Evolutionary conservation across 2,113 vertebrate species (phyloP).

Genomic region (Perca schrenkii): DNA sequence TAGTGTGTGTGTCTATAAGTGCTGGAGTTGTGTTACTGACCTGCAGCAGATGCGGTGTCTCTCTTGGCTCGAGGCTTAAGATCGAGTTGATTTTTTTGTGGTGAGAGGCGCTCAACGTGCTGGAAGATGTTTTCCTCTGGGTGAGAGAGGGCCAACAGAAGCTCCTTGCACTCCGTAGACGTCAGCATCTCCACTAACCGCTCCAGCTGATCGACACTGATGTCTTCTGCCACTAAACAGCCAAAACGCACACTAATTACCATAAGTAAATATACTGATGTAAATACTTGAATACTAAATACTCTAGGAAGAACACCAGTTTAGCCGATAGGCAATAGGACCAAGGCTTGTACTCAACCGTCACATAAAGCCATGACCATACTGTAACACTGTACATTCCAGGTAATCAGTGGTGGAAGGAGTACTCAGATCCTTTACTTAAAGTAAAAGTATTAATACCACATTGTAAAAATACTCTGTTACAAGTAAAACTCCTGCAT

Average conservation of each 20-base stretch:
- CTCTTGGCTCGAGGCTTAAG: slow-evolving; percentile 53
- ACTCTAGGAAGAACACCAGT: neutral
- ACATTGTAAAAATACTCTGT: too few relatives aligned
- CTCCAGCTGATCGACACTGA: slow-evolving; percentile 75
- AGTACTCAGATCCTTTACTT: too few relatives aligned
- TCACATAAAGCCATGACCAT: slow-evolving; percentile 5
- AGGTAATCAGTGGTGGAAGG: neutral
- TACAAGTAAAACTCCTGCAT: too few relatives aligned
- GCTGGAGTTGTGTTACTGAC: slow-evolving; percentile 43
- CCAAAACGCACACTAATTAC: neutral
- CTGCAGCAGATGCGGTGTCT: slow-evolving; percentile 35
- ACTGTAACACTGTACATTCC: neutral
- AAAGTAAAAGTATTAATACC: too few relatives aligned
- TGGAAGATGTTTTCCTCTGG: slow-evolving; percentile 73
- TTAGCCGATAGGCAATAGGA: neutral
- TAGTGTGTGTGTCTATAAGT: neutral
- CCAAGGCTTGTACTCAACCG: neutral
- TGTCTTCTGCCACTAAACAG: slow-evolving; percentile 74
- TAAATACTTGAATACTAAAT: neutral
- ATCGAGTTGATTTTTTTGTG: slow-evolving; percentile 67
- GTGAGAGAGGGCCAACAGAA: slow-evolving; percentile 73
- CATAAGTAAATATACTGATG: neutral
- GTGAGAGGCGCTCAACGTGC: slow-evolving; percentile 64
- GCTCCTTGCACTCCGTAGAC: slow-evolving; percentile 75
- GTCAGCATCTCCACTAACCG: slow-evolving; percentile 81